These are phyloP conservation scores for Damaliscus lunatus DNA, from an alignment of 2,113 vertebrate genomes.

Conservation along the genomic window DNA sequence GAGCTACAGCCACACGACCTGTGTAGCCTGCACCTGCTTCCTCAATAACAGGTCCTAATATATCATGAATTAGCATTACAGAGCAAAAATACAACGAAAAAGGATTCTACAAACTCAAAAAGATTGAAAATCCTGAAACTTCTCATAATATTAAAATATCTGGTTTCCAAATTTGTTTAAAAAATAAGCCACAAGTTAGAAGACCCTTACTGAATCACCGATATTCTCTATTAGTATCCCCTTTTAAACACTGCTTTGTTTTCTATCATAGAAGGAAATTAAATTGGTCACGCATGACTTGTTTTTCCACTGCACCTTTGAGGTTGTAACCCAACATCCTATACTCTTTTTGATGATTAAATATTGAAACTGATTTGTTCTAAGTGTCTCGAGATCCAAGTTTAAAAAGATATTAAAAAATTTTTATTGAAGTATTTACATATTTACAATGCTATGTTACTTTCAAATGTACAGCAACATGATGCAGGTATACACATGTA, in stretches of 20 bases:
- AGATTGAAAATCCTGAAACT: not conserved
- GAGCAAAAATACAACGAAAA: constrained; percentile 32
- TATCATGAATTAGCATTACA: not conserved
- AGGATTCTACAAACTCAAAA: not conserved
- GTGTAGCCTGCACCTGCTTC: not conserved
- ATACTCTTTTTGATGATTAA: not conserved
- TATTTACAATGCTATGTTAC: not conserved
- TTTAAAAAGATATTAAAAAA: not conserved
- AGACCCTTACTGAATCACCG: not conserved
- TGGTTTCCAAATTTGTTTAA: constrained; percentile 31
- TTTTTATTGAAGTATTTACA: not conserved
- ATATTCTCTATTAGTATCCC: not conserved
- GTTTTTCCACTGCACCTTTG: not conserved
- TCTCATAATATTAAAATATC: constrained; percentile 32
- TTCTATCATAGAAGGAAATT: constrained; percentile 36
- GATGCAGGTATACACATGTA: not conserved
- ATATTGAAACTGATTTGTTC: not conserved
- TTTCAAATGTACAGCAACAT: not conserved
- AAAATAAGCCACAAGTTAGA: not conserved
- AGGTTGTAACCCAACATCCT: constrained; percentile 18
- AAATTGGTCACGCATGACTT: constrained; percentile 19
- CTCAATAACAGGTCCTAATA: not conserved
- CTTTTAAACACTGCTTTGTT: not conserved
- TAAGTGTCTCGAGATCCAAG: not conserved
- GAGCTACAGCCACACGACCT: not conserved